These are phyloP conservation scores for Tachina fera DNA, from an alignment of 2,888 invertebrate genomes.

Conservation along the genomic window DNA sequence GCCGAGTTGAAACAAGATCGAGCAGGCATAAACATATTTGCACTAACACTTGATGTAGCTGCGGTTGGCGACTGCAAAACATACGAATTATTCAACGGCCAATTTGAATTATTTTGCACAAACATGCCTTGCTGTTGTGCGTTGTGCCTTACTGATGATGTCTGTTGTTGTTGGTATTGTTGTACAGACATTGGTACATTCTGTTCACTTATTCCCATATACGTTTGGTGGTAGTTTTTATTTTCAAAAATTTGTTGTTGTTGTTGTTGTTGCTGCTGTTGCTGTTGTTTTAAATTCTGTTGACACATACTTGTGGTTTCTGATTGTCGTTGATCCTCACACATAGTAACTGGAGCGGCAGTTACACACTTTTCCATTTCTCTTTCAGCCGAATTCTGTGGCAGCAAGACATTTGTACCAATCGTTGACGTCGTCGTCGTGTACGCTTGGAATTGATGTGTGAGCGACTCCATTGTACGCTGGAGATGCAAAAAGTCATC, in stretches of 20 bases:
- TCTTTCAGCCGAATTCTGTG: too few species aligned
- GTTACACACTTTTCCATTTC: slow-evolving; percentile 14
- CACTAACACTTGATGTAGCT: neutral
- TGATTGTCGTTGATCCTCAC: too few species aligned
- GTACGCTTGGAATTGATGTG: too few species aligned
- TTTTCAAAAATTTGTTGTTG: neutral
- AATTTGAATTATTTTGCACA: neutral
- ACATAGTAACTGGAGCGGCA: neutral
- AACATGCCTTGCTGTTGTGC: neutral
- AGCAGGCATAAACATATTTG: slow-evolving; percentile 11
- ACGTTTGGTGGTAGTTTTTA: neutral
- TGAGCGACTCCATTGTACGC: too few species aligned
- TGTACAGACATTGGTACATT: neutral
- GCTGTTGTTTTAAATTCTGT: neutral
- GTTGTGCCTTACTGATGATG: neutral
- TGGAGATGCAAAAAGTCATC: slow-evolving; percentile 36
- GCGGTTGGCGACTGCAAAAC: neutral
- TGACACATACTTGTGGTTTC: neutral
- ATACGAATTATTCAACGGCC: slow-evolving; percentile 3
- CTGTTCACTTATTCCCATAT: too few species aligned
- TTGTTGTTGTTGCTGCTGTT: too few species aligned
- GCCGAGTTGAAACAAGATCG: neutral
- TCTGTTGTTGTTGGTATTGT: neutral
- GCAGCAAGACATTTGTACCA: too few species aligned
- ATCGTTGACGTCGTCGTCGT: too few species aligned